A percentile compares a stretch with the other conserved stretches of the same genome.
phyloP scores from a whole-genome alignment of 1,140 invertebrate genomes.

The Pseudomyrmex pallidus region DNA sequence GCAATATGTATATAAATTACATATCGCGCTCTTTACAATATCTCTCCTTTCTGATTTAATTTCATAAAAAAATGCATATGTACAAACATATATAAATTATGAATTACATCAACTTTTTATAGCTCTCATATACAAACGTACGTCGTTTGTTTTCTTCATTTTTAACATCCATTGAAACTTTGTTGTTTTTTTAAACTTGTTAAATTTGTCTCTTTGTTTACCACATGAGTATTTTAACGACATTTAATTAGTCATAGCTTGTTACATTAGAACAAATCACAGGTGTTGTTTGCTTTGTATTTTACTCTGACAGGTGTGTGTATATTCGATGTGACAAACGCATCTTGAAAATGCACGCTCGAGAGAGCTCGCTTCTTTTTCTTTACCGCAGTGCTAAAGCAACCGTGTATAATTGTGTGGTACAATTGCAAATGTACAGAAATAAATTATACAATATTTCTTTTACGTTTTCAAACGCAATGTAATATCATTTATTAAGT shows the following conservation, averaged over 20 bases:
- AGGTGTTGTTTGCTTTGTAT: not conserved
- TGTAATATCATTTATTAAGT: slow-evolving; percentile 7
- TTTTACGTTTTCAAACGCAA: not conserved
- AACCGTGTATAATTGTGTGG: not conserved
- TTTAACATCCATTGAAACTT: not conserved
- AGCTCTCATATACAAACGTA: not conserved
- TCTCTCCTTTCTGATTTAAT: too few species aligned
- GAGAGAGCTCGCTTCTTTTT: not conserved
- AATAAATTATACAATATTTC: slow-evolving; percentile 29
- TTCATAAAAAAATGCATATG: not conserved
- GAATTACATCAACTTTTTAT: not conserved
- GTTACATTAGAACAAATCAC: not conserved
- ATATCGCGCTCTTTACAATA: too few species aligned
- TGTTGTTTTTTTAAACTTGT: not conserved
- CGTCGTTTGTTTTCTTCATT: not conserved
- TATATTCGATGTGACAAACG: not conserved
- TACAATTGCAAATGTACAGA: slow-evolving; percentile 12
- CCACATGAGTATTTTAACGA: not conserved
- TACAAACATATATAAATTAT: not conserved
- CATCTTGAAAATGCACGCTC: too few species aligned
- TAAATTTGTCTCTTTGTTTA: not conserved
- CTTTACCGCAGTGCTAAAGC: not conserved
- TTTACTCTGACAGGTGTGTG: not conserved
- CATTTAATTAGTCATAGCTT: not conserved
- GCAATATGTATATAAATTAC: too few species aligned